Evolutionary conservation across 2,888 invertebrate genomes (phyloP), one percentile per base, ranked within the genome.

Genomic region (Eustalomyia histrio): DNA sequence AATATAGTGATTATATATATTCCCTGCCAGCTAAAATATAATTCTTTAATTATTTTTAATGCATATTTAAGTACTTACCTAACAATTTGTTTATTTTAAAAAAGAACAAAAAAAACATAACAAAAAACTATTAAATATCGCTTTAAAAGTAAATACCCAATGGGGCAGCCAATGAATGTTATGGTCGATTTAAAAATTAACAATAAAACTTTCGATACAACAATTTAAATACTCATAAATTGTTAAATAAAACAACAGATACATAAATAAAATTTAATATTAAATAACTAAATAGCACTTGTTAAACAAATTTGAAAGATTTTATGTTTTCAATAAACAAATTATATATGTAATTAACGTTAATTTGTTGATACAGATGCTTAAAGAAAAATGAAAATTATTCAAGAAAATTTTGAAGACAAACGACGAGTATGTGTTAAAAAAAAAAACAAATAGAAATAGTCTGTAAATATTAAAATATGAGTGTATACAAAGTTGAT

Each of bases 131-230:
- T 12, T 12, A 39, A 29, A 39, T 12, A 39, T 12, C 12, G 10
- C 39, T 39, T 39, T 12, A 39, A 14, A 10, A 39, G 14, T 14
- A 39, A 39, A 39, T 39, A 12, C 14, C 39, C 39, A 10, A 39
- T 39, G 39, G 39, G 39, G 39, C 2, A 39, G 14, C 12, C 39
- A 39, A 39, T 39, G 12, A 39, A 39, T 12, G 6, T 29, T 29
- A 29, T 3, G 29, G 29, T 29, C 3, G 7, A 39, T 39, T 39
- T 39, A 12, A 39, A 39, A 57, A 33, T 29, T 16, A 17, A 39
- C 35, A 18, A 60, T 60, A 60, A 60, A 60, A 60, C 60, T 39
- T 60, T 60, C 60, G 39, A 39, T 60, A 60, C 35, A 60, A 12
- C 14, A 39, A 60, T 10, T 18, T 17, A 39, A 39, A 39, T 12